A percentile compares a stretch with the other conserved stretches of the same genome.
phyloP scores from a whole-genome alignment of 2,888 invertebrate genomes.

The Notodonta dromedarius region DNA sequence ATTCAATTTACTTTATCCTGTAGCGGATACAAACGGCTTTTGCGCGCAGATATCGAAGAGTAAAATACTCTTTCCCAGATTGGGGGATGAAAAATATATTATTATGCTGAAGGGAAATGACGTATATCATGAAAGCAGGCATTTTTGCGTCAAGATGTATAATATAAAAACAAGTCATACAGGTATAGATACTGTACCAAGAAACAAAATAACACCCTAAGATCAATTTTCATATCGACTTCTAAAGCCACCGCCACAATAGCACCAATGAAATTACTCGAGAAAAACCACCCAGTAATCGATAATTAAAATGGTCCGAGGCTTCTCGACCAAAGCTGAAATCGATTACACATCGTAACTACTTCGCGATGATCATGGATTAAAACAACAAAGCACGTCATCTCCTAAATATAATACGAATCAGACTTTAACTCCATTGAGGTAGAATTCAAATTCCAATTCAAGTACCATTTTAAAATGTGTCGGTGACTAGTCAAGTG shows the following conservation, averaged over 20 bases:
- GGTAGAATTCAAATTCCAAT: conserved; percentile 13
- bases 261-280: conserved; percentile 19
- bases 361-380: conserved; percentile 35
- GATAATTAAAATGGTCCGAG: conserved; percentile 47
- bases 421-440: conserved; percentile 3
- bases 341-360: conserved; percentile 55
- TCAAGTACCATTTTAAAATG: conserved; percentile 33
- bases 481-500: conserved; percentile 49
- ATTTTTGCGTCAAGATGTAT: background rate
- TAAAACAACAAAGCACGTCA: conserved; percentile 26
- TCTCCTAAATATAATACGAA: conserved; percentile 5
- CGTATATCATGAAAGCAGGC: background rate
- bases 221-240: conserved; percentile 29
- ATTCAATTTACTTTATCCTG: too few relatives aligned
- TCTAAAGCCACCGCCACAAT: conserved; percentile 13
- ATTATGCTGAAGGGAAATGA: background rate
- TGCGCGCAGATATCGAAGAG: too few relatives aligned
- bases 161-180: background rate
- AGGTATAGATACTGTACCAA: background rate
- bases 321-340: conserved; percentile 38
- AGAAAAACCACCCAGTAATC: conserved; percentile 21
- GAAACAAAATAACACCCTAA: background rate
- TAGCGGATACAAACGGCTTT: too few relatives aligned
- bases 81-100: background rate
- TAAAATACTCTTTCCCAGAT: too few relatives aligned